Conservation (phyloP, 2,888 invertebrate species). For the Drosophila longiperda region DNA sequence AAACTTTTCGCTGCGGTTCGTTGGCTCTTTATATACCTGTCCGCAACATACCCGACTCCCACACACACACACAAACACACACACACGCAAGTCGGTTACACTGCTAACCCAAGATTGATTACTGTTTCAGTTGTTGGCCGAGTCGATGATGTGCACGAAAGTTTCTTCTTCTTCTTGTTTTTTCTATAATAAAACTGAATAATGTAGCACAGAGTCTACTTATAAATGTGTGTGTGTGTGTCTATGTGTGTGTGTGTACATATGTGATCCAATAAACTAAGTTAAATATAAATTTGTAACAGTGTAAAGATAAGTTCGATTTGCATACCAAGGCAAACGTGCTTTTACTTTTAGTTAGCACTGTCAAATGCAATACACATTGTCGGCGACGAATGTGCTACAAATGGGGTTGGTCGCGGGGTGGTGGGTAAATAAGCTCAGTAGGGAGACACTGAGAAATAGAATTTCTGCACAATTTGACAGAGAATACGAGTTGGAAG, state of each 20-base stretch:
- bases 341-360: conserved; percentile 24
- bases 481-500: conserved; percentile 26
- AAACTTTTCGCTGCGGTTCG: conserved; percentile 57
- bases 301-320: background rate
- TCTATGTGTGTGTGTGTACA: background rate
- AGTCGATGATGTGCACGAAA: conserved; percentile 51
- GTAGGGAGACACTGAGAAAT: conserved; percentile 61
- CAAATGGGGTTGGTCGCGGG: background rate
- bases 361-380: conserved; percentile 31
- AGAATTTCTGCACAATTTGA: conserved; percentile 78
- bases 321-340: conserved; percentile 5
- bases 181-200: conserved; percentile 24
- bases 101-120: conserved; percentile 48
- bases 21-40: conserved; percentile 35
- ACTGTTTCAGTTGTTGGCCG: conserved; percentile 42
- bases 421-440: background rate
- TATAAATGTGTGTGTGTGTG: background rate
- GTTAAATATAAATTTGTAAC: conserved; percentile 20
- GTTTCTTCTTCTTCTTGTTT: conserved; percentile 13
- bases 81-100: conserved; percentile 21
- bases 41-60: background rate
- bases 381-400: conserved; percentile 1
- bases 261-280: conserved; percentile 36
- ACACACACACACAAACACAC: background rate
- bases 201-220: conserved; percentile 18